Evolutionary conservation across 92 coral and sea anemone genomes (phyloP).

Genomic region (Chrysogorgia sp.): DNA sequence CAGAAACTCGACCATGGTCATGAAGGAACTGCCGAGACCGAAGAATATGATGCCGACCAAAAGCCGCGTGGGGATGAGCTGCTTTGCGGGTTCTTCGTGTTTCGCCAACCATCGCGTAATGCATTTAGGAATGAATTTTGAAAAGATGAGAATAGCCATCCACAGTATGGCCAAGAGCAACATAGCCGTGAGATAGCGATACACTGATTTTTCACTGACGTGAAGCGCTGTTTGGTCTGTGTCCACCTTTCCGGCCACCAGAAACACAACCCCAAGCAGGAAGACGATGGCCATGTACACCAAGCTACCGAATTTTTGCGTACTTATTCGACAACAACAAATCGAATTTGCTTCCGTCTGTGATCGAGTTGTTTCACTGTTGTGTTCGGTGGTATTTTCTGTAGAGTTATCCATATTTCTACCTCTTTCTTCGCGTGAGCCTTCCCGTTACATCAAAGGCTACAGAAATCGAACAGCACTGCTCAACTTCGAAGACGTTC

Average conservation of each 20-base stretch:
- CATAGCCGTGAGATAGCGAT: slow-evolving; percentile 13
- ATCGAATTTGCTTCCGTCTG: neutral
- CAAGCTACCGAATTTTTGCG: slow-evolving; percentile 5
- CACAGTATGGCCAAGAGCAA: neutral
- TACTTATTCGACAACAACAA: slow-evolving; percentile 6
- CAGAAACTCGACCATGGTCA: slow-evolving; percentile 24
- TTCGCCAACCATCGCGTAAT: neutral
- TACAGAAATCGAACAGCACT: no score
- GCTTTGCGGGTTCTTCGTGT: neutral
- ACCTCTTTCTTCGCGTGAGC: no score
- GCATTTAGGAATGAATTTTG: neutral
- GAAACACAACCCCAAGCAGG: slow-evolving; percentile 1
- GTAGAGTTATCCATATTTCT: no score
- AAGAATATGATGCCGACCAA: slow-evolving; percentile 39
- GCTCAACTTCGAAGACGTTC: no score
- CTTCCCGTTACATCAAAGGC: no score
- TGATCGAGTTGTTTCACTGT: neutral
- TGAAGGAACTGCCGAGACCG: slow-evolving; percentile 27
- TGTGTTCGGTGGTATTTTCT: neutral
- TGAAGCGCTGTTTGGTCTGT: neutral
- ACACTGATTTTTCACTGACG: neutral
- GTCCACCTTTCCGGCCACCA: slow-evolving; percentile 11
- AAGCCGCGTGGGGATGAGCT: slow-evolving; percentile 5
- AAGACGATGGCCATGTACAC: slow-evolving; percentile 2
- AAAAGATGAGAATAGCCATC: slow-evolving; percentile 8